A percentile compares a stretch with the other conserved stretches of the same genome.
These are phyloP conservation scores for Bombus confusus DNA, from an alignment of 1,140 invertebrate species.

Conservation along the genomic window DNA sequence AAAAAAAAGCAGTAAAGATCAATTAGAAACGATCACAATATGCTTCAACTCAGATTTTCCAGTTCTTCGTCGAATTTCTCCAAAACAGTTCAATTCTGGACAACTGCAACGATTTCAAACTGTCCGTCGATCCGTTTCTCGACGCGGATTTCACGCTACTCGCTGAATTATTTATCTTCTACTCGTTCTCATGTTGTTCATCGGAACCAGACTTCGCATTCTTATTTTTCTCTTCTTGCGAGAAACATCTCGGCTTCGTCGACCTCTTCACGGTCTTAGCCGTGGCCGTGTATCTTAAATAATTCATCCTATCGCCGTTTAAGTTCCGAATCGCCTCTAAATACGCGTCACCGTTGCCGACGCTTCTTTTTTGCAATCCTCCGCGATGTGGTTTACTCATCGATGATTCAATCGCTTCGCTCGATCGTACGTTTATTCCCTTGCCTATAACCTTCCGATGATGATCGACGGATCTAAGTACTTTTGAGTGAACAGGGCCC, in stretches of 20 bases:
- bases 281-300: no score
- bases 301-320: background rate
- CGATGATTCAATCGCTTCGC: background rate
- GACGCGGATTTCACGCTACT: background rate
- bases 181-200: background rate
- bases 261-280: no score
- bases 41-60: no score
- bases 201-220: background rate
- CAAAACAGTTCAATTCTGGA: background rate
- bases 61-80: background rate
- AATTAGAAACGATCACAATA: background rate
- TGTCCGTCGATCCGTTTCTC: background rate
- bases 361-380: background rate
- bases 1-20: background rate
- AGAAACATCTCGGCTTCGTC: background rate
- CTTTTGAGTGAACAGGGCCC: background rate
- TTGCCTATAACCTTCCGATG: background rate
- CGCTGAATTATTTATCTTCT: constrained; percentile 23
- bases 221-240: background rate
- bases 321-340: background rate
- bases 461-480: background rate
- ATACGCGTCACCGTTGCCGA: background rate
- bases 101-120: background rate
- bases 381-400: background rate
- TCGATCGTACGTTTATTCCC: background rate